A percentile compares a stretch with the other conserved stretches of the same genome.
Evolutionary conservation across 2,113 vertebrate genomes (phyloP).

Genomic region (Aegithalos caudatus): DNA sequence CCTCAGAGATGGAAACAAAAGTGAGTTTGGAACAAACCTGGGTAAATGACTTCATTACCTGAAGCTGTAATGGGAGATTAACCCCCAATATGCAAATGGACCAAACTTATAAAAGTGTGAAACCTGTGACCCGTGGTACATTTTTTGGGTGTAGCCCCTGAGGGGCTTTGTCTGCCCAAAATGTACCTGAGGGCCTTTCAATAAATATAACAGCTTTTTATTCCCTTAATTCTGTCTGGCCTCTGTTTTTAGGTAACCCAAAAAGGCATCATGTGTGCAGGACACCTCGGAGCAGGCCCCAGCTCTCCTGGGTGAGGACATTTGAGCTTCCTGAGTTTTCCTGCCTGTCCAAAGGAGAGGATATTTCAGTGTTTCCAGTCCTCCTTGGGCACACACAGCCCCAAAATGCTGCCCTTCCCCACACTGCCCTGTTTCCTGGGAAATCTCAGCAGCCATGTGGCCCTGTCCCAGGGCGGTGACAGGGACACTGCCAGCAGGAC

Average conservation of each 20-base stretch:
- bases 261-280: background rate
- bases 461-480: background rate
- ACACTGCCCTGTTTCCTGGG: background rate
- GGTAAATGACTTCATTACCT: background rate
- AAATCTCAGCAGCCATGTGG: background rate
- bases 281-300: rapidly evolving
- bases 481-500: background rate
- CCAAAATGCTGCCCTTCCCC: background rate
- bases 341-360: background rate
- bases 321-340: background rate
- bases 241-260: background rate
- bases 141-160: background rate
- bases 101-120: background rate
- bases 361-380: background rate
- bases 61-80: background rate
- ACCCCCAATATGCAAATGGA: background rate
- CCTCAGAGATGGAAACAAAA: background rate
- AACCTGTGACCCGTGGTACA: rapidly evolving
- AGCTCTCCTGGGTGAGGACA: background rate
- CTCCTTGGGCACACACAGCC: rapidly evolving
- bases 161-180: rapidly evolving
- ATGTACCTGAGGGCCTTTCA: background rate
- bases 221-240: background rate
- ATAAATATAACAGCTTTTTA: background rate
- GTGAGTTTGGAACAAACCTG: background rate